These are phyloP conservation scores for Charina bottae DNA, from an alignment of 2,113 vertebrate genomes.

Conservation along the genomic window DNA sequence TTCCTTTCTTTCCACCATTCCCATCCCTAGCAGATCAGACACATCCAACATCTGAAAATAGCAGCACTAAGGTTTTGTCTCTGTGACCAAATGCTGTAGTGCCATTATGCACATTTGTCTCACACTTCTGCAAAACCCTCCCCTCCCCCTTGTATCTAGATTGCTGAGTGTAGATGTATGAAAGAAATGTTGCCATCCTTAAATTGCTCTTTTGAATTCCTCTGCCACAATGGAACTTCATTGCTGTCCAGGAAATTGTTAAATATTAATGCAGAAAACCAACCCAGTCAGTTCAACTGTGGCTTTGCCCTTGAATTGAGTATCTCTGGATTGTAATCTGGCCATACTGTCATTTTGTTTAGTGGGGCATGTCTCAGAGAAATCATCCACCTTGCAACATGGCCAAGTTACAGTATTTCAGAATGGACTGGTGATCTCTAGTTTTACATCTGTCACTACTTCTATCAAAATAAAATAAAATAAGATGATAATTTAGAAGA, in stretches of 20 bases:
- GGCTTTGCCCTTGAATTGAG: not conserved
- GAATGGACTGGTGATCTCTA: not conserved
- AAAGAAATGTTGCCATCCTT: not conserved
- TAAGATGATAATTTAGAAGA: not conserved
- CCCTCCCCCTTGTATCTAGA: too few species aligned
- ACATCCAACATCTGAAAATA: not conserved
- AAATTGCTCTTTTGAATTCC: not conserved
- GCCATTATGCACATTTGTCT: not conserved
- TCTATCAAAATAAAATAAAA: too few species aligned
- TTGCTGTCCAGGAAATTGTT: too few species aligned
- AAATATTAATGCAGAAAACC: not conserved
- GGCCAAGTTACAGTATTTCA: not conserved
- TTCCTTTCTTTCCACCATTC: too few species aligned
- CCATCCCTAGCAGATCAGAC: not conserved
- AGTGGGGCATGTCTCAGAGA: not conserved
- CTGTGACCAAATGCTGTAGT: not conserved
- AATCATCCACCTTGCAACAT: not conserved
- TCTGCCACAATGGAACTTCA: not conserved
- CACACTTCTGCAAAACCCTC: not conserved
- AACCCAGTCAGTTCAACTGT: not conserved
- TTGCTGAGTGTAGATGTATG: not conserved
- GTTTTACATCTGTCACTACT: not conserved
- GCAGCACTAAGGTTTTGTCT: not conserved
- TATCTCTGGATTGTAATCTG: not conserved
- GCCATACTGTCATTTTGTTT: not conserved